Base-by-base conservation (phyloP, 2,797 vertebrate species). In the Nyctibius grandis region DNA sequence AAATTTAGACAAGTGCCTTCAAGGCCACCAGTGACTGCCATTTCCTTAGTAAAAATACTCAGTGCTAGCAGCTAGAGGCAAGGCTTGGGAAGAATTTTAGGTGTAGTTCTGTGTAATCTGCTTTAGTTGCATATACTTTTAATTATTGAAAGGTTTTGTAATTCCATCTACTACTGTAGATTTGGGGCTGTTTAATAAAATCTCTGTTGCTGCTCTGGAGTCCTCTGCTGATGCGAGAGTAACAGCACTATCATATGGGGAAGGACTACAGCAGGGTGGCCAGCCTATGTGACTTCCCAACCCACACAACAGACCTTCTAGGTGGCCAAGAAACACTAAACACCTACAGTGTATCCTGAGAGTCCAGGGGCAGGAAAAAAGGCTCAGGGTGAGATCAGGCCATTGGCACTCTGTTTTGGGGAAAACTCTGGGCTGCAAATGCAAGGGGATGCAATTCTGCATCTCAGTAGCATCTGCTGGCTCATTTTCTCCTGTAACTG, bases 1-100 rank as follows among this genome's bases (percentile, higher is more conserved):
- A 64, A 93, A 92, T 95, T 92, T 85, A 81, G 82, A 60, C 33
- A 72, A 95, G 92, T 90, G 54, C 79, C 79, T 96, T 61, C 44
- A 80, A 83, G 74, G 54, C 89, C 57, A 87, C 78, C 36, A 36
- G 45, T 91, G 79, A 67, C 44, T 91, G 72, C 87, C 70, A 86
- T 96, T 96, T 92, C 90, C 47, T 59, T 50, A 45, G 44, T 54
- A 17, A 75, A 75, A 91, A 45, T 78, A 59, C 44, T 79, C 19
- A 25, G 33, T 86, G n/a, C 74, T 92, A 69, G 56, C 64, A 93
- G 67, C 86, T 75, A 72, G 86, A 91, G 67, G 73, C 33, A 53
- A 74, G 61, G 47, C 60, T 89, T 57, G 23, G 57, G 48, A 86
- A 54, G 65, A 72, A 74, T 90, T 88, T 47, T 74, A 80, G 57